Conservation (phyloP, 2,888 invertebrate genomes). For the Hyposoter dolosus region DNA sequence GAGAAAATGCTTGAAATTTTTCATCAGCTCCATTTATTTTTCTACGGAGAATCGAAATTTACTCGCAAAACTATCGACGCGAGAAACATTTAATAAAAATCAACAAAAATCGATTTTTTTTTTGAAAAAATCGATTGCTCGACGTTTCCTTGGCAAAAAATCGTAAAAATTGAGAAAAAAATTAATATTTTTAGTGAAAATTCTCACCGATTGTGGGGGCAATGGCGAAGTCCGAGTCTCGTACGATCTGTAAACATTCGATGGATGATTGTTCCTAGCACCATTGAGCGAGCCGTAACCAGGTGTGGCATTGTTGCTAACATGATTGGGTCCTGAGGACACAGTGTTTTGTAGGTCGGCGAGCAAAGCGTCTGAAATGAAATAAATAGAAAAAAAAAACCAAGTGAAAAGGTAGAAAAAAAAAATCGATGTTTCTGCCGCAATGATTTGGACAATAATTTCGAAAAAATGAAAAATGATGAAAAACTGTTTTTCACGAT, state of each 20-base stretch:
- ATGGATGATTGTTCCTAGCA: conserved; percentile 84
- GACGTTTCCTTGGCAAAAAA: background rate
- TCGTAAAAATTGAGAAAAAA: background rate
- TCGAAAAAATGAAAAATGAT: background rate
- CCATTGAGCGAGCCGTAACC: conserved; percentile 94
- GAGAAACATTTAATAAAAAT: too few species aligned
- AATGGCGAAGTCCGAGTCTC: conserved; percentile 81
- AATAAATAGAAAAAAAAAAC: conserved; percentile 23
- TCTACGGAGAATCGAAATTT: too few species aligned
- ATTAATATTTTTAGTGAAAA: background rate
- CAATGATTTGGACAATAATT: background rate
- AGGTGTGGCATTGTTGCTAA: conserved; percentile 85
- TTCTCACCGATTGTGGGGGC: conserved; percentile 88
- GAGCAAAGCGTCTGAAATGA: conserved; percentile 95
- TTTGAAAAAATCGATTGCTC: background rate
- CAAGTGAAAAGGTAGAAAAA: background rate
- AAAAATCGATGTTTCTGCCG: too few species aligned
- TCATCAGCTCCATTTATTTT: too few species aligned
- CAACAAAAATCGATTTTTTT: background rate
- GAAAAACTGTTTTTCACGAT: background rate
- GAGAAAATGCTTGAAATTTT: too few species aligned
- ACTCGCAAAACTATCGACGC: too few species aligned
- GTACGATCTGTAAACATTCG: conserved; percentile 76
- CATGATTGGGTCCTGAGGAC: conserved; percentile 86
- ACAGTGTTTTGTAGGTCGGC: conserved; percentile 98